Evolutionary conservation across 2,888 invertebrate genomes (phyloP).

Genomic region (Cryptophagus acutangulus): DNA sequence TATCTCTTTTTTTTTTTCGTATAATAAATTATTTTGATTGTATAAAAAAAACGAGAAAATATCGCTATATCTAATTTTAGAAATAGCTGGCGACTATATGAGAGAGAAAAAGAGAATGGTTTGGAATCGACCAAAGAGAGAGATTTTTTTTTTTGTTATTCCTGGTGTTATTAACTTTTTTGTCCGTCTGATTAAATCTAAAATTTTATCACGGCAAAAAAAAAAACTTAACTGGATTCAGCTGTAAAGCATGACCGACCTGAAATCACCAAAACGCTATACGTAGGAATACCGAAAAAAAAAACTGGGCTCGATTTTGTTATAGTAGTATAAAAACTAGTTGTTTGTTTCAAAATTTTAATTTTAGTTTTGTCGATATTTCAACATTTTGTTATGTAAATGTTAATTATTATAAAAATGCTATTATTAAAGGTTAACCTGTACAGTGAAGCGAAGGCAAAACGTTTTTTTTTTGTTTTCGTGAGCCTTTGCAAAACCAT

Average conservation of each 20-base stretch:
- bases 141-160: constrained; percentile 1
- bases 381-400: not conserved
- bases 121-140: no score
- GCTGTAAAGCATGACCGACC: constrained; percentile 1
- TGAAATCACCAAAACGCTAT: no score
- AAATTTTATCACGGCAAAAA: constrained; percentile 1
- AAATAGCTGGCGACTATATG: no score
- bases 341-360: not conserved
- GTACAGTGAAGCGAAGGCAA: constrained; percentile 9
- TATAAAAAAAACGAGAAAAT: no score
- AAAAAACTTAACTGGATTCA: constrained; percentile 4
- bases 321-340: not conserved
- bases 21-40: no score
- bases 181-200: not conserved
- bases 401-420: not conserved
- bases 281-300: no score
- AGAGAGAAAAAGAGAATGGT: no score
- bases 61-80: no score
- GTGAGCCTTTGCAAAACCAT: no score
- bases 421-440: constrained; percentile 8
- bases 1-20: no score
- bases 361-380: not conserved
- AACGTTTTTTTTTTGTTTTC: constrained; percentile 2
- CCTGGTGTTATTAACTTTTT: constrained; percentile 1
- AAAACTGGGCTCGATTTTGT: not conserved